phyloP scores from a whole-genome alignment of 2,888 invertebrate genomes.

The Cephus pygmeus region DNA sequence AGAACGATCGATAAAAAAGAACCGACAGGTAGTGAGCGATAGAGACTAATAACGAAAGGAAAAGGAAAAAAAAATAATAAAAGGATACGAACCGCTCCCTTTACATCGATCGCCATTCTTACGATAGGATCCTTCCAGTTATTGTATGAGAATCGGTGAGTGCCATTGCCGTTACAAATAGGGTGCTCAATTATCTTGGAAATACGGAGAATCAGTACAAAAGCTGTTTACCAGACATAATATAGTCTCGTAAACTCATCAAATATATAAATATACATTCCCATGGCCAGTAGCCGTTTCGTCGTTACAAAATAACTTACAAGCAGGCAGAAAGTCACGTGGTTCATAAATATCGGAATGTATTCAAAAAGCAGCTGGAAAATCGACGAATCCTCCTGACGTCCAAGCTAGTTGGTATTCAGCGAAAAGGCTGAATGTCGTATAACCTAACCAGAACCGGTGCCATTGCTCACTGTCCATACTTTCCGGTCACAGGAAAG shows the following conservation, averaged over 20 bases:
- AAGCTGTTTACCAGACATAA: not conserved
- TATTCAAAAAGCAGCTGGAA: not conserved
- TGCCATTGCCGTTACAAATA: not conserved
- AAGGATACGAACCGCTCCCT: not conserved
- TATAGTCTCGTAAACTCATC: not conserved
- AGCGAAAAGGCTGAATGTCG: not conserved
- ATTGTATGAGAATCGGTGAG: not conserved
- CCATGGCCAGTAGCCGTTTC: not conserved
- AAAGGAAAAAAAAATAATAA: not conserved
- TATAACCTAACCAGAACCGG: not conserved
- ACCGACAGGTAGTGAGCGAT: not conserved
- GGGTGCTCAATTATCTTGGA: not conserved
- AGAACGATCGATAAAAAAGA: not conserved
- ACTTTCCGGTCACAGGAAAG: not conserved
- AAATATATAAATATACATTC: not conserved
- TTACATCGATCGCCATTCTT: not conserved
- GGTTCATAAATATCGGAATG: not conserved
- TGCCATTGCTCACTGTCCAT: not conserved
- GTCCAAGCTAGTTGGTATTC: not conserved
- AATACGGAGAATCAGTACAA: not conserved
- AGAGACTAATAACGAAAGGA: not conserved
- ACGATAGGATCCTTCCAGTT: not conserved
- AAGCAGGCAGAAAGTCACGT: not conserved
- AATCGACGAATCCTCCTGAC: not conserved
- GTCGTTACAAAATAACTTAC: not conserved